phyloP scores from a whole-genome alignment of 2,113 vertebrate genomes.

The Microtus oregoni region DNA sequence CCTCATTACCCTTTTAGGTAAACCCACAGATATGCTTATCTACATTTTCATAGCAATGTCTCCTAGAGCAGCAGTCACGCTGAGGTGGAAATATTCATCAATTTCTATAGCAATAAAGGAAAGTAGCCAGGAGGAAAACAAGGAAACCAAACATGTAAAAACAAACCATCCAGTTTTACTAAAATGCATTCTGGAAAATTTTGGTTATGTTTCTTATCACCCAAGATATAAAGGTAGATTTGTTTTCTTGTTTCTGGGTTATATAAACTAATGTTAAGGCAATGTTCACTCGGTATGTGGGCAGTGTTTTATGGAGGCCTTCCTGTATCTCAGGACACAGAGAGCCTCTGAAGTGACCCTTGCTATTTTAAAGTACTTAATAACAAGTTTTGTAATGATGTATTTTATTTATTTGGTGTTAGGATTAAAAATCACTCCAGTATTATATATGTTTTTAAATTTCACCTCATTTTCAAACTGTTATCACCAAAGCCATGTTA shows the following conservation, averaged over 20 bases:
- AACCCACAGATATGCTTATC: not conserved
- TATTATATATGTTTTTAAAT: not conserved
- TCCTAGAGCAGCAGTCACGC: not conserved
- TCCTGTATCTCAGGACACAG: too few relatives aligned
- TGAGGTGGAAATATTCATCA: not conserved
- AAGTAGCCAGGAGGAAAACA: too few relatives aligned
- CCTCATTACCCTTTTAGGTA: not conserved
- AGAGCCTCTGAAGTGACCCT: not conserved
- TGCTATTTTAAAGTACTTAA: not conserved
- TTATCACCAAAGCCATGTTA: not conserved
- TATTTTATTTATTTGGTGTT: not conserved
- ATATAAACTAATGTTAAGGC: not conserved
- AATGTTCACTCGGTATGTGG: too few relatives aligned
- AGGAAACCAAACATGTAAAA: not conserved
- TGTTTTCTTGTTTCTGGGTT: not conserved
- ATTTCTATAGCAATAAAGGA: not conserved
- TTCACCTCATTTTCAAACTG: not conserved
- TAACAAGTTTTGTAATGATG: not conserved
- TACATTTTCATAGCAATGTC: too few relatives aligned
- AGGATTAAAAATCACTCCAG: not conserved
- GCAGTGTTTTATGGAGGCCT: too few relatives aligned
- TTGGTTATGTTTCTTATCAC: not conserved
- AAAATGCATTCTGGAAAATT: not conserved
- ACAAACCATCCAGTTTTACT: not conserved
- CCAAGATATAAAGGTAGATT: not conserved